Conservation (phyloP, 2,113 vertebrate species). For the Halcyon malimbica region DNA sequence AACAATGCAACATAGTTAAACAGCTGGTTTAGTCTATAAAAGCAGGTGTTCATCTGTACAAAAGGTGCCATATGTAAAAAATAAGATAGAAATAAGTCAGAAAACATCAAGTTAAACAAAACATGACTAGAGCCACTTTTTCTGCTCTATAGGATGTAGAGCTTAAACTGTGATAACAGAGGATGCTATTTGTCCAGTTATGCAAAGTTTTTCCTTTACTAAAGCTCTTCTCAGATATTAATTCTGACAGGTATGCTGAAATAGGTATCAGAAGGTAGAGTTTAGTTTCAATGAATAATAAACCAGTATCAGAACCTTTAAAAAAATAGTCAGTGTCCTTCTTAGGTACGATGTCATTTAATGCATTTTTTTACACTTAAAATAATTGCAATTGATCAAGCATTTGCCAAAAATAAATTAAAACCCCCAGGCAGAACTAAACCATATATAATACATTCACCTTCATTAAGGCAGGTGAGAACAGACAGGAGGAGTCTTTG, state of each 20-base stretch:
- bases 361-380: not conserved
- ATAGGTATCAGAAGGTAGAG: not conserved
- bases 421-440: not conserved
- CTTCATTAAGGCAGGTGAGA: not conserved
- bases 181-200: not conserved
- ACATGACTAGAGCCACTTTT: not conserved
- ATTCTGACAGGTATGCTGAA: not conserved
- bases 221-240: not conserved
- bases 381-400: not conserved
- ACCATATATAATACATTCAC: not conserved
- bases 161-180: not conserved
- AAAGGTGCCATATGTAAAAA: not conserved
- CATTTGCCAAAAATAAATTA: not conserved
- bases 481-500: not conserved
- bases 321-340: not conserved
- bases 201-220: not conserved
- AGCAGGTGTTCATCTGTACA: conserved; percentile 1
- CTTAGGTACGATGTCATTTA: not conserved
- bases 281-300: not conserved
- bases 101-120: not conserved
- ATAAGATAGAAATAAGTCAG: not conserved
- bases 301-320: not conserved
- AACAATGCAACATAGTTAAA: not conserved
- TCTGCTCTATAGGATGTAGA: not conserved
- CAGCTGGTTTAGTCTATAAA: not conserved